Base-by-base conservation (phyloP, 1,140 invertebrate genomes). In the Carposina sasakii region DNA sequence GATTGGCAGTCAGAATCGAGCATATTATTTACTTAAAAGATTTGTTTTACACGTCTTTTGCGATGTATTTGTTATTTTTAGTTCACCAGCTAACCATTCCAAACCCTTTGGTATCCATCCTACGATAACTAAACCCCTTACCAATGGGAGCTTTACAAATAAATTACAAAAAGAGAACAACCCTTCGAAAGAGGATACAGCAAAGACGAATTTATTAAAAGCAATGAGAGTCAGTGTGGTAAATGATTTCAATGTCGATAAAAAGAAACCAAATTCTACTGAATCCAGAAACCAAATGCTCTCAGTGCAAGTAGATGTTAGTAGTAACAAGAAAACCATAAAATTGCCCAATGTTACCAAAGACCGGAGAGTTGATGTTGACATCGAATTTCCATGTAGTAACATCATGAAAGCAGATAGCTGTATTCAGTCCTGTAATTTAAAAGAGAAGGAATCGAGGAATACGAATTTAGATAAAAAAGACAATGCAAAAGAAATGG, bases 91-190 rank as follows among this genome's bases (percentile, higher is more conserved):
- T 22, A 67, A 65, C 71, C 68, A 76, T 73, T 73, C 69, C 64
- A 75, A 58, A 56, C 34, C 26, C n/a, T 63, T 61, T 48, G 54
- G 53, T 45, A 47, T 36, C 30, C 15, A 61, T 37, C 41, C 43
- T 16, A 24, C 31, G 37, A 34, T 43, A 13, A 57, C 53, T 43
- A 31, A 57, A 24, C 30, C 40, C n/a, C 47, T 5, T 16, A 48
- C 48, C 41, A 45, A 59, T 56, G 28, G 24, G 51, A 34, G 22
- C 28, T 8, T 19, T 12, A 26, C 33, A 37, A 61, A 45, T 43
- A 74, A 62, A 53, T 61, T 72, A 41, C 74, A 81, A 60, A 81
- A 77, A 68, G 74, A 81, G 57, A 81, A 81, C 42, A 57, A 75
- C 52, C 72, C 76, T 12, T 34, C 28, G 2, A 57, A 56, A 43